These are phyloP conservation scores for Ammodytes dubius DNA, from an alignment of 2,113 vertebrate species.

Conservation along the genomic window DNA sequence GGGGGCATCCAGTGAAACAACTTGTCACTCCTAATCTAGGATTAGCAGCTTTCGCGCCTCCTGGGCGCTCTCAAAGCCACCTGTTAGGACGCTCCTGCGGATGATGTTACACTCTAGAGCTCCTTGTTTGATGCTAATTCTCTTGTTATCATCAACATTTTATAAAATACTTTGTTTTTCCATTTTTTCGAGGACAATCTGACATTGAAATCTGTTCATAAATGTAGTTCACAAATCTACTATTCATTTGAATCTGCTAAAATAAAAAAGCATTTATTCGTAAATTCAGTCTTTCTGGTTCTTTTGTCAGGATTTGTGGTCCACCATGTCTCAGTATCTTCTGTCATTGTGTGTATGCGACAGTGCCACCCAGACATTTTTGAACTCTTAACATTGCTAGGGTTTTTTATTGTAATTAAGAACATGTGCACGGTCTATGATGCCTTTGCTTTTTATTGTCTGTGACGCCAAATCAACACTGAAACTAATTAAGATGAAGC, in stretches of 20 bases:
- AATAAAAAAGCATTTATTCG: not conserved
- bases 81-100: slow-evolving; percentile 68
- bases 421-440: not conserved
- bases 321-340: not conserved
- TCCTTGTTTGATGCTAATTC: slow-evolving; percentile 42
- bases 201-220: not conserved
- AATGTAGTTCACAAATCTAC: not conserved
- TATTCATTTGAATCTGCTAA: not conserved
- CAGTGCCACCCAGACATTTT: not conserved
- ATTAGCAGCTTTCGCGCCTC: slow-evolving; percentile 71
- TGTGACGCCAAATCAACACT: not conserved
- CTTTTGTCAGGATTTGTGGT: not conserved
- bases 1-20: slow-evolving; percentile 65
- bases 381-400: not conserved
- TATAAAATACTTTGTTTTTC: not conserved
- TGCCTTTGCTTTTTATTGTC: not conserved
- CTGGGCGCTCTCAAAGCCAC: slow-evolving; percentile 76
- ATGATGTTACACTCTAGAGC: slow-evolving; percentile 57
- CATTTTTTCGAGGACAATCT: not conserved
- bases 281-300: not conserved
- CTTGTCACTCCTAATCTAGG: slow-evolving; percentile 81
- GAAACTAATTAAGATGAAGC: not conserved
- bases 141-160: slow-evolving; percentile 50
- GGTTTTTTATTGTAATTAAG: not conserved
- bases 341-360: not conserved